Conservation (phyloP, 2,888 invertebrate species). For the Tipula confusa region DNA sequence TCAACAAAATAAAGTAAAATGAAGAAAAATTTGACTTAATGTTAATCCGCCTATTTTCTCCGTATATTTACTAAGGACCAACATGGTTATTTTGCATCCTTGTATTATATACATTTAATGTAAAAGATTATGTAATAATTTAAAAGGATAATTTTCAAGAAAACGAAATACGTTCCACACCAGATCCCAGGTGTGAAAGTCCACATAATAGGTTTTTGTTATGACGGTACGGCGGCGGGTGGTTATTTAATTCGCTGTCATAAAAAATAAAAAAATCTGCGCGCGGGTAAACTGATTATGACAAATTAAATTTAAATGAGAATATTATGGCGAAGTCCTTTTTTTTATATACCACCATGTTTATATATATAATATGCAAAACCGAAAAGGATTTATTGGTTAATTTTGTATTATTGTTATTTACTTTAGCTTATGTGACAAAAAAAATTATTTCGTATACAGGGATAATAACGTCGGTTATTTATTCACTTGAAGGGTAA, state of each 20-base stretch:
- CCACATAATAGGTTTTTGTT: not conserved
- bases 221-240: not conserved
- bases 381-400: constrained; percentile 3
- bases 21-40: constrained; percentile 5
- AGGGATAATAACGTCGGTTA: not conserved
- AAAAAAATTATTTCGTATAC: not conserved
- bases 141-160: constrained; percentile 25
- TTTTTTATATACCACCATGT: not conserved
- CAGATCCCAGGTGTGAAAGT: constrained; percentile 4
- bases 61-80: not conserved
- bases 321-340: not conserved
- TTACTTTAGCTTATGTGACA: constrained; percentile 17
- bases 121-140: constrained; percentile 25
- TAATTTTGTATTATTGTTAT: not conserved
- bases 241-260: not conserved
- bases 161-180: not conserved
- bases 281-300: not conserved
- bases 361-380: not conserved
- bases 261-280: constrained; percentile 7
- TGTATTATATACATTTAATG: not conserved
- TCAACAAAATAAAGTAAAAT: not conserved
- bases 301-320: constrained; percentile 20
- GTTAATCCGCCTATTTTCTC: not conserved
- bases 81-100: not conserved
- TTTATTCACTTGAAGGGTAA: not conserved